These are phyloP conservation scores for Petrolisthes cinctipes DNA, from an alignment of 2,888 invertebrate genomes.

Conservation along the genomic window DNA sequence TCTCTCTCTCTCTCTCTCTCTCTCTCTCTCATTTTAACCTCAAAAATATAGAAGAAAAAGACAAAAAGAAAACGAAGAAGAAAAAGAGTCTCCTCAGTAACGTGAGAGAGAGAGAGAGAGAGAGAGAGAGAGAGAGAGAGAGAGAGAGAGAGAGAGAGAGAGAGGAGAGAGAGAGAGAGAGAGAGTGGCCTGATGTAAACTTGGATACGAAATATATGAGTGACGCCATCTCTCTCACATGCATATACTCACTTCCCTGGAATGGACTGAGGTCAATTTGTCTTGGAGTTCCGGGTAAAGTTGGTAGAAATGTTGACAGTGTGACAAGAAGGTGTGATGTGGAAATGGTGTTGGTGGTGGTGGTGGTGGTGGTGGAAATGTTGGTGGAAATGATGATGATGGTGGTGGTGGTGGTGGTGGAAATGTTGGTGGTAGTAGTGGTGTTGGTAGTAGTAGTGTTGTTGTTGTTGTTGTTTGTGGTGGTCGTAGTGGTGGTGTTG, in stretches of 20 bases:
- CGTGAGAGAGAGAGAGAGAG: background rate
- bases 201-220: background rate
- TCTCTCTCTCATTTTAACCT: background rate
- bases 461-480: too few relatives aligned
- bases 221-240: background rate
- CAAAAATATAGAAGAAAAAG: background rate
- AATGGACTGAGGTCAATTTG: too few relatives aligned
- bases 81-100: background rate
- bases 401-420: background rate
- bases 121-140: background rate
- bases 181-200: background rate
- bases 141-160: conserved; percentile 3
- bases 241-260: background rate
- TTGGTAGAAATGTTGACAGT: too few relatives aligned
- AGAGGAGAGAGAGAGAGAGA: background rate
- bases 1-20: conserved; percentile 22
- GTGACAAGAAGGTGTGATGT: too few relatives aligned
- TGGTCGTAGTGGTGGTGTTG: too few relatives aligned
- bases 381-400: too few relatives aligned
- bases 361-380: too few relatives aligned
- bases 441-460: too few relatives aligned
- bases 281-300: too few relatives aligned
- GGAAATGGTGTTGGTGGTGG: too few relatives aligned
- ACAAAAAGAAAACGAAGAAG: too few relatives aligned
- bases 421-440: too few relatives aligned